Evolutionary conservation across 2,888 invertebrate genomes (phyloP).

Genomic region (Xanthostigma xanthostigma): DNA sequence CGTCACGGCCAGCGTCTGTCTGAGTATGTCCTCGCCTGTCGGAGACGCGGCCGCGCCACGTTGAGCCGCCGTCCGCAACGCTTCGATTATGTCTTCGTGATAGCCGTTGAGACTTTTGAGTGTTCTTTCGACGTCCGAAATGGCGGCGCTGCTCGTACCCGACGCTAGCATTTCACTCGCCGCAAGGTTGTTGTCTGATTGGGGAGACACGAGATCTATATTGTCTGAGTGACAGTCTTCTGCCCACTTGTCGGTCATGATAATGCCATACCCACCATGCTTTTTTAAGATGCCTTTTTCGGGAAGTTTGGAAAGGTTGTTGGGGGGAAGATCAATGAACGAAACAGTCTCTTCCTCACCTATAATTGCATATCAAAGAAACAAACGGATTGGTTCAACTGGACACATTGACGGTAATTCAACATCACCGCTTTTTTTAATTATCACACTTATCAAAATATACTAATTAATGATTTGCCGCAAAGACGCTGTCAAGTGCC

Average conservation of each 20-base stretch:
- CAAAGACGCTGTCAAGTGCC: too few species aligned
- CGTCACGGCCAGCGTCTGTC: slow-evolving; percentile 51
- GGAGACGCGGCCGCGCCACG: slow-evolving; percentile 48
- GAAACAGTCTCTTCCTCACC: slow-evolving; percentile 66
- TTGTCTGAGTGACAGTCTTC: slow-evolving; percentile 58
- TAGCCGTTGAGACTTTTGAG: slow-evolving; percentile 83
- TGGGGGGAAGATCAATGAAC: slow-evolving; percentile 65
- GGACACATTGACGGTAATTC: too few species aligned
- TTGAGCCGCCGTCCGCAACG: slow-evolving; percentile 67
- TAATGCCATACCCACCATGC: slow-evolving; percentile 60
- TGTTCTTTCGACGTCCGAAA: slow-evolving; percentile 70
- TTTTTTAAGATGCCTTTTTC: slow-evolving; percentile 90
- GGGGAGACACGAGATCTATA: slow-evolving; percentile 40
- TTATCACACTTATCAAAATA: too few species aligned
- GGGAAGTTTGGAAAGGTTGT: slow-evolving; percentile 60
- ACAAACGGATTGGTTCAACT: too few species aligned
- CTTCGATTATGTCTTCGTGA: slow-evolving; percentile 82
- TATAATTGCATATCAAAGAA: slow-evolving; percentile 18
- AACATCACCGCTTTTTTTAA: too few species aligned
- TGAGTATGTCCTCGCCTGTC: slow-evolving; percentile 50
- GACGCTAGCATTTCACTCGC: slow-evolving; percentile 30
- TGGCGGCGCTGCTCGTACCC: slow-evolving; percentile 37
- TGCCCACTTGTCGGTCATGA: slow-evolving; percentile 37
- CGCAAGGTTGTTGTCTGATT: slow-evolving; percentile 46
- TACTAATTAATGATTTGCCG: too few species aligned